Conservation (phyloP, 2,797 vertebrate species). For the Falco columbarius region DNA sequence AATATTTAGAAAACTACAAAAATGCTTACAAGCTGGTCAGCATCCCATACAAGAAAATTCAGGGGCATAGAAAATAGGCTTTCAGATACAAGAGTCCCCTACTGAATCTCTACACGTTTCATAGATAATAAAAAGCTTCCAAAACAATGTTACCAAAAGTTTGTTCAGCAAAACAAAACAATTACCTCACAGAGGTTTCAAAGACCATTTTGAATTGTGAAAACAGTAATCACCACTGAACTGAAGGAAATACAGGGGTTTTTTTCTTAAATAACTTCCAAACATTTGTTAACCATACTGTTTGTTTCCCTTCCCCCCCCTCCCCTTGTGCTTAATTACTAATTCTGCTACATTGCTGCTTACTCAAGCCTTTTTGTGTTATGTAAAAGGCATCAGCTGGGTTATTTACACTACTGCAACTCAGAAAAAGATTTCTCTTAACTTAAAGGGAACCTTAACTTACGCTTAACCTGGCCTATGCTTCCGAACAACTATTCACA, state of each 20-base stretch:
- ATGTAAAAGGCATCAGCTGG: not conserved
- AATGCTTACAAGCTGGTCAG: not conserved
- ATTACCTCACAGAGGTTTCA: not conserved
- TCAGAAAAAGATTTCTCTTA: not conserved
- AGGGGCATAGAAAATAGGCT: not conserved
- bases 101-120: not conserved
- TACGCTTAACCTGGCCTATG: not conserved
- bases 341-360: not conserved
- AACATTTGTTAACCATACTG: not conserved
- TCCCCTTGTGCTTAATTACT: not conserved
- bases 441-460: not conserved
- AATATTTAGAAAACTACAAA: not conserved
- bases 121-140: not conserved
- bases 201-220: not conserved
- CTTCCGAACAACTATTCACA: not conserved
- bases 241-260: not conserved
- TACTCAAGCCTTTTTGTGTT: not conserved
- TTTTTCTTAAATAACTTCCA: not conserved
- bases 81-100: not conserved
- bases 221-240: not conserved
- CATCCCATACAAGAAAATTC: not conserved
- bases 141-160: not conserved
- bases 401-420: not conserved
- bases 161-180: not conserved
- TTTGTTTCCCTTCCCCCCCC: no score